phyloP scores from a whole-genome alignment of 2,888 invertebrate genomes.

The Trimorus sp. region DNA sequence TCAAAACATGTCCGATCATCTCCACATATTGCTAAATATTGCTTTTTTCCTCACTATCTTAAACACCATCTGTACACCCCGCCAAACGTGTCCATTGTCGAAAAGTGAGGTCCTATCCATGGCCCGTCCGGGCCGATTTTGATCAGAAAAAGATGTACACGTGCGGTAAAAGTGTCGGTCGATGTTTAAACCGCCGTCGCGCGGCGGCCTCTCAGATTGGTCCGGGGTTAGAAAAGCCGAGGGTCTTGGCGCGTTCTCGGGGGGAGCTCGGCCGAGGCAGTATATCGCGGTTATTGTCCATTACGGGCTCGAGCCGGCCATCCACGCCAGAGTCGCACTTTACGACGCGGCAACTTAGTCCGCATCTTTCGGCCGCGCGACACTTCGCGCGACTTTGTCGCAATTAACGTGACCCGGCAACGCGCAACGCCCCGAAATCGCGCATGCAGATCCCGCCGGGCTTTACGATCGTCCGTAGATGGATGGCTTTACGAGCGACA shows the following conservation, averaged over 20 bases:
- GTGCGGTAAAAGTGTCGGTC: too few species aligned
- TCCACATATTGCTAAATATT: too few species aligned
- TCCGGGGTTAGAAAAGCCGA: constrained; percentile 24
- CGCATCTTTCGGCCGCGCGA: constrained; percentile 29
- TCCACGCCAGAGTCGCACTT: constrained; percentile 78
- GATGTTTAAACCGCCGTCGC: constrained; percentile 2
- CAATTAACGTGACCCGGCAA: constrained; percentile 28
- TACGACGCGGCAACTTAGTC: constrained; percentile 73
- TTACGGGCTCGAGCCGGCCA: constrained; percentile 76
- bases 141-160: too few species aligned
- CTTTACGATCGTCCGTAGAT: not conserved
- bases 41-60: too few species aligned
- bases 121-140: too few species aligned
- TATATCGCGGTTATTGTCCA: constrained; percentile 80
- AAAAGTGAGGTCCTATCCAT: too few species aligned
- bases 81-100: too few species aligned
- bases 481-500: not conserved
- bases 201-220: not conserved
- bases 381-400: constrained; percentile 18
- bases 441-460: not conserved
- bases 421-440: constrained; percentile 11
- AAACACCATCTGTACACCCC: too few species aligned
- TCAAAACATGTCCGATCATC: too few species aligned
- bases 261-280: constrained; percentile 73
- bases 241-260: constrained; percentile 48